Conservation (phyloP, 1,140 invertebrate species). For the Pantala flavescens region DNA sequence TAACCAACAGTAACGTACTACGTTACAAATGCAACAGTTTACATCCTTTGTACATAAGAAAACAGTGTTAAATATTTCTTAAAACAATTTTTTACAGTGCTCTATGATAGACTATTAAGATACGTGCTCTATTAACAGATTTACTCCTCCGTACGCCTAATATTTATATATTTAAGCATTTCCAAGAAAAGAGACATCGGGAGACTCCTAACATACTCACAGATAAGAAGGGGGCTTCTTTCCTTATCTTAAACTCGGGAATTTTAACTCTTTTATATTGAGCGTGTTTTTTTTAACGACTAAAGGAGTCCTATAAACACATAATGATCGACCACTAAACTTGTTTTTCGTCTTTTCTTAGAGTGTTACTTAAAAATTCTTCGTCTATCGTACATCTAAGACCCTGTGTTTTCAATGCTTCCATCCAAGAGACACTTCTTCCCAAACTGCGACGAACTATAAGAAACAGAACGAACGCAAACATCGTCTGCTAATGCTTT, state of each 20-base stretch:
- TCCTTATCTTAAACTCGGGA: background rate
- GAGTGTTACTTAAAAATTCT: background rate
- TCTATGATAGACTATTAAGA: background rate
- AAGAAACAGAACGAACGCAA: too few relatives aligned
- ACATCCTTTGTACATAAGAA: slow-evolving; percentile 3
- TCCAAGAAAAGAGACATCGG: too few relatives aligned
- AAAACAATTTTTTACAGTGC: slow-evolving; percentile 2
- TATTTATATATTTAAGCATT: too few relatives aligned
- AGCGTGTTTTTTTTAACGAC: background rate
- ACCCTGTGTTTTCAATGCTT: slow-evolving; percentile 3
- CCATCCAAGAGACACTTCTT: background rate
- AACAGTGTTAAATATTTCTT: slow-evolving; percentile 8
- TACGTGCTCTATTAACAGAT: background rate
- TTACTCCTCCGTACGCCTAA: background rate
- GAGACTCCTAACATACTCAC: too few relatives aligned
- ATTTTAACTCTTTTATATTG: background rate
- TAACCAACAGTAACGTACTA: background rate
- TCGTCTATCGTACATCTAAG: background rate
- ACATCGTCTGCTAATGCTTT: too few relatives aligned
- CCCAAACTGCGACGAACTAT: background rate
- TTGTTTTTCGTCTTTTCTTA: background rate
- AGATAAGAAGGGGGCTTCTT: too few relatives aligned
- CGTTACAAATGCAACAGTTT: background rate
- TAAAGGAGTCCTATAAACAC: background rate
- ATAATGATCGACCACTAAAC: background rate